These are phyloP conservation scores for Grammomys dolichurus DNA, from an alignment of 2,113 vertebrate genomes.

Conservation along the genomic window DNA sequence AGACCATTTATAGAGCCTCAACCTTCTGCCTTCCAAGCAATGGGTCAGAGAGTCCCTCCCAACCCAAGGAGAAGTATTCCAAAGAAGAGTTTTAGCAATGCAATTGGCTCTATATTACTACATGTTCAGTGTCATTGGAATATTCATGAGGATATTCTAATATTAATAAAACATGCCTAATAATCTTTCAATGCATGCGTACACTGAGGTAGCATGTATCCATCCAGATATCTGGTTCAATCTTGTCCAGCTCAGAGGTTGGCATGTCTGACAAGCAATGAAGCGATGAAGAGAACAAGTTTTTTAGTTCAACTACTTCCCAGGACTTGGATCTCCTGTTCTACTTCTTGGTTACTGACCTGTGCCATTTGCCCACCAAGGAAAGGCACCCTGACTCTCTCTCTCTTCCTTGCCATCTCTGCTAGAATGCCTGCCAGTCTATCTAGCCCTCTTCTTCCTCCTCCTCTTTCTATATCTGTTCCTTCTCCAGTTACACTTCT, in stretches of 20 bases:
- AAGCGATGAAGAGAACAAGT: neutral
- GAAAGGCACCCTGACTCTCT: neutral
- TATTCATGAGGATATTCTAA: neutral
- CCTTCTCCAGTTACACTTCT: neutral
- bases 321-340: neutral
- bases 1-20: neutral
- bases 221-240: neutral
- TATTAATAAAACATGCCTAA: neutral
- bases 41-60: neutral
- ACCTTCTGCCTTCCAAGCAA: neutral
- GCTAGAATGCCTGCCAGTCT: neutral
- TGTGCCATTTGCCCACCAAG: neutral
- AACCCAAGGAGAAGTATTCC: neutral
- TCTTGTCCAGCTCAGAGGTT: neutral
- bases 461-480: neutral
- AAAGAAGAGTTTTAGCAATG: slow-evolving; percentile 31
- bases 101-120: neutral
- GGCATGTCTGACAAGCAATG: neutral
- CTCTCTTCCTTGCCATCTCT: neutral
- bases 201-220: neutral
- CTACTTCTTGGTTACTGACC: neutral
- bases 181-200: neutral
- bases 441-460: no score
- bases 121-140: neutral
- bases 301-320: neutral